Conservation (phyloP, 1,140 invertebrate species). For the honey bee (Apis mellifera) region Amel_HAv3.1 CM009934.2:10814001-10814500, state of each 20-base stretch:
- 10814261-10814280: conserved; percentile 28
- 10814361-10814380: conserved; percentile 39
- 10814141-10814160: not conserved
- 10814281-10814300: conserved; percentile 43
- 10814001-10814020: not conserved
- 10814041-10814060: not conserved
- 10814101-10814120: not conserved
- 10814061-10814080: not conserved
- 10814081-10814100: not conserved
- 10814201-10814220: no score
- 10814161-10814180: not conserved
- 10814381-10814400: conserved; percentile 35
- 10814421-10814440: conserved; percentile 41
- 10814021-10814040: not conserved
- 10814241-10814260: conserved; percentile 30
- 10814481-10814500: not conserved
- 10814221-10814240: not conserved
- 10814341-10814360: conserved; percentile 41
- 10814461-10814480: conserved; percentile 39
- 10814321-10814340: conserved; percentile 49
- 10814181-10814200: not conserved
- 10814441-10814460: not conserved
- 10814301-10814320: conserved; percentile 50
- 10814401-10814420: conserved; percentile 28
- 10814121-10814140: not conserved